A percentile compares a stretch with the other conserved stretches of the same genome.
Conservation (phyloP, 2,797 vertebrate species). For the Rhabdophis nuchalis region DNA sequence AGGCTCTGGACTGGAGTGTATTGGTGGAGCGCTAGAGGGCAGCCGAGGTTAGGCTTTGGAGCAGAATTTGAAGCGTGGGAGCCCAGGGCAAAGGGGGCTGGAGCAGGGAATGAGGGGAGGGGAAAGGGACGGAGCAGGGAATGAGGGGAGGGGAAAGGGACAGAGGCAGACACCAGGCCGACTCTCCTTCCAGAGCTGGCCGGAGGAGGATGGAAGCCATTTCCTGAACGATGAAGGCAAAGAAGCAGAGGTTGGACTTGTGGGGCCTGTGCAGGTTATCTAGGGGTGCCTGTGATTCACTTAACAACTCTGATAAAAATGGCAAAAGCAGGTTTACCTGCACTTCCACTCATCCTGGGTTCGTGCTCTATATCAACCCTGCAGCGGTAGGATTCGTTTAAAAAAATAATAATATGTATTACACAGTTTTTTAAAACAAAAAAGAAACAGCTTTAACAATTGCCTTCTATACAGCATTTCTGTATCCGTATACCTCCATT, state of each 20-base stretch:
- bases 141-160: not conserved
- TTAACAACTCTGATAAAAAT: too few relatives aligned
- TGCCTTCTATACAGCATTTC: too few relatives aligned
- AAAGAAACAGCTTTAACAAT: too few relatives aligned
- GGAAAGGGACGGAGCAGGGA: too few relatives aligned
- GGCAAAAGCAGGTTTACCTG: not conserved
- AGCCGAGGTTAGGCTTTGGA: constrained; percentile 53
- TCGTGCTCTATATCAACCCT: not conserved
- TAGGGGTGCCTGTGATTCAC: too few relatives aligned
- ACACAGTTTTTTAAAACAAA: too few relatives aligned
- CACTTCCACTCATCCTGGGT: not conserved
- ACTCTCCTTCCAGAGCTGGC: not conserved
- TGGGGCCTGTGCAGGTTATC: too few relatives aligned
- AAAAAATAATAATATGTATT: too few relatives aligned
- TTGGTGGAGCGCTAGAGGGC: constrained; percentile 63
- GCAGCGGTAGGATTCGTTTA: too few relatives aligned
- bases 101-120: not conserved
- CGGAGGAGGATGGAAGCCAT: not conserved
- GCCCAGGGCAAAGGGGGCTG: not conserved
- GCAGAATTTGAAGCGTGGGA: not conserved
- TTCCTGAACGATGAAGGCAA: not conserved
- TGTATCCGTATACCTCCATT: too few relatives aligned
- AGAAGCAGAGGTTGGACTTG: not conserved
- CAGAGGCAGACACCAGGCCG: not conserved
- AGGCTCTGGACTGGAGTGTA: constrained; percentile 14